These are phyloP conservation scores for Numida meleagris DNA, from an alignment of 2,113 vertebrate genomes.

Conservation along the genomic window DNA sequence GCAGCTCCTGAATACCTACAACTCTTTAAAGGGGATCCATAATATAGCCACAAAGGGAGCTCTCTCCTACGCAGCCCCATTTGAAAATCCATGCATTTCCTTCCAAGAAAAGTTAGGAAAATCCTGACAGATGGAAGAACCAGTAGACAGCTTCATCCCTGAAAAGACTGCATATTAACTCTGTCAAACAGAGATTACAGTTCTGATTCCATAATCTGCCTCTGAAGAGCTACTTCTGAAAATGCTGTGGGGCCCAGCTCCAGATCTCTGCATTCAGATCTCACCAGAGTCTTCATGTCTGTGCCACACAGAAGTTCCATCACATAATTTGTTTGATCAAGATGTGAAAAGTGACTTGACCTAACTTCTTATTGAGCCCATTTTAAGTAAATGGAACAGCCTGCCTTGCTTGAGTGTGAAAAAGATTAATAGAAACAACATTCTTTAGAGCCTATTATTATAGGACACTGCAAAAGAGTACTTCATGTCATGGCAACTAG, in stretches of 20 bases:
- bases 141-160: conserved; percentile 46
- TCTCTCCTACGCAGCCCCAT: not conserved
- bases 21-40: not conserved
- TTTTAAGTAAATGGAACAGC: not conserved
- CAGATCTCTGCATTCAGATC: not conserved
- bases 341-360: not conserved
- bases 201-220: conserved; percentile 59
- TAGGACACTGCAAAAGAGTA: not conserved
- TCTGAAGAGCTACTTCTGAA: conserved; percentile 26
- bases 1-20: not conserved
- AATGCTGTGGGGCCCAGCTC: not conserved
- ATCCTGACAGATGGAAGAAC: conserved; percentile 54
- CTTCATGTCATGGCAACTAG: not conserved
- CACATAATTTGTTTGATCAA: not conserved
- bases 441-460: not conserved
- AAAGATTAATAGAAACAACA: not conserved
- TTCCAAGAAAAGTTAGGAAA: conserved; percentile 2
- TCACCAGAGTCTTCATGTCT: not conserved
- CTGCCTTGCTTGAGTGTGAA: not conserved
- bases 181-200: conserved; percentile 53
- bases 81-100: not conserved
- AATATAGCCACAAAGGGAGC: not conserved
- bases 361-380: not conserved
- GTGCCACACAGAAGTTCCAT: not conserved
- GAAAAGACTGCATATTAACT: conserved; percentile 50